Evolutionary conservation across 2,888 invertebrate species (phyloP), one percentile per base, ranked within the genome.

Genomic region (Agrotis ipsilon): DNA sequence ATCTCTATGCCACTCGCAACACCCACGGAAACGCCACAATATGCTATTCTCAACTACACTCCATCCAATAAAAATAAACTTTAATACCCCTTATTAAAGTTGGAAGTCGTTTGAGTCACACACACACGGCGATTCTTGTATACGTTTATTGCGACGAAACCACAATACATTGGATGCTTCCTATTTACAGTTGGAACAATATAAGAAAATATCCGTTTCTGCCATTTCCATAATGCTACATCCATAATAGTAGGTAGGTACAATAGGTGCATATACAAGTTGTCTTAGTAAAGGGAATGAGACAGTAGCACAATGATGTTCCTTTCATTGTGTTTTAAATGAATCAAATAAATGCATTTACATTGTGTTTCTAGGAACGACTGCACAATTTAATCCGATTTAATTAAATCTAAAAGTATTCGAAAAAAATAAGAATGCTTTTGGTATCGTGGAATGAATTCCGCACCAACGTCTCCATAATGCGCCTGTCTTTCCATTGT

Each of bases 161-260:
- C 66, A 48, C 69, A 63, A 81, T 73, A 64, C 73, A 73, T 69
- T 73, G 67, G 61, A 65, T 62, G 68, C 57, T 74, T 78, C 74
- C 74, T 70, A 78, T 64, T 48, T 66, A 63, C 46, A 14, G 72
- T 60, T 54, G 61, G 64, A 72, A 79, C 77, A 79, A 81, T 81
- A 68, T 77, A 72, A 80, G 77, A 77, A 81, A 68, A 79, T 81
- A 77, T 81, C 79, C 81, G 72, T 66, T 81, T 60, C 77, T 76
- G 32, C 81, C 52, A 77, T 72, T 79, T 77, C 62, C 48, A 81
- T 65, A 57, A 57, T 51, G 21, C 11, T n/a, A n/a, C n/a, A n/a
- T n/a, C n/a, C n/a, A n/a, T n/a, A n/a, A n/a, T n/a, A n/a, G n/a
- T n/a, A 52, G 21, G 58, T 46, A 45, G 24, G 21, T 54, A 54